Conservation (phyloP, 1,140 invertebrate species). For the Polyergus mexicanus region DNA sequence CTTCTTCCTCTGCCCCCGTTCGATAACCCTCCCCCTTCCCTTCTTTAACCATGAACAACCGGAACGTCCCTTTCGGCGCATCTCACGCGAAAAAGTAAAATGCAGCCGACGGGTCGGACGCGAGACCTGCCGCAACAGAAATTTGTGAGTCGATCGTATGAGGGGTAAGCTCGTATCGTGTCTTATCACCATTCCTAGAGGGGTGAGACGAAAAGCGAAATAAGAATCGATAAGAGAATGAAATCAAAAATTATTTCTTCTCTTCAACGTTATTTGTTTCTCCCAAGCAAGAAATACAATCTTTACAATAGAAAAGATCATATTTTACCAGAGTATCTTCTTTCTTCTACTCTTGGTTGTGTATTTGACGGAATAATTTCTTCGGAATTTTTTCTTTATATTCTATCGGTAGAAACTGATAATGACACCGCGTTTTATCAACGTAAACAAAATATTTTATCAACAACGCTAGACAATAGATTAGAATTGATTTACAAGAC, state of each 20-base stretch:
- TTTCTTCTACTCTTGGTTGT: too few relatives aligned
- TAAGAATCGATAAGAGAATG: neutral
- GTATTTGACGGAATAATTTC: too few relatives aligned
- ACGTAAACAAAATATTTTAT: too few relatives aligned
- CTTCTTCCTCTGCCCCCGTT: slow-evolving; percentile 40
- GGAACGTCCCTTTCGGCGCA: slow-evolving; percentile 48
- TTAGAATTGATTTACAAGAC: neutral
- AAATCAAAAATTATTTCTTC: neutral
- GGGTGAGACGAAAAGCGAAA: neutral
- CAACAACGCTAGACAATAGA: neutral
- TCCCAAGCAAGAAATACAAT: neutral
- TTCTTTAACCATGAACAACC: slow-evolving; percentile 38
- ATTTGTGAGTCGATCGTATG: neutral
- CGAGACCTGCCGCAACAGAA: slow-evolving; percentile 17
- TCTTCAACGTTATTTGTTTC: neutral
- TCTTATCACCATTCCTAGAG: too few relatives aligned
- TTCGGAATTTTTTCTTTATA: too few relatives aligned
- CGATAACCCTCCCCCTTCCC: slow-evolving; percentile 34
- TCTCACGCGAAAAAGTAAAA: slow-evolving; percentile 69
- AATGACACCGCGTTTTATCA: too few relatives aligned
- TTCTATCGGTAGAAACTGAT: too few relatives aligned
- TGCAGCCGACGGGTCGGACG: slow-evolving; percentile 31
- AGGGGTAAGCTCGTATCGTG: neutral
- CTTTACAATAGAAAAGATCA: too few relatives aligned
- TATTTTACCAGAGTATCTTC: too few relatives aligned